Evolutionary conservation across 1,140 invertebrate species (phyloP).

Genomic region (Pinna nobilis): DNA sequence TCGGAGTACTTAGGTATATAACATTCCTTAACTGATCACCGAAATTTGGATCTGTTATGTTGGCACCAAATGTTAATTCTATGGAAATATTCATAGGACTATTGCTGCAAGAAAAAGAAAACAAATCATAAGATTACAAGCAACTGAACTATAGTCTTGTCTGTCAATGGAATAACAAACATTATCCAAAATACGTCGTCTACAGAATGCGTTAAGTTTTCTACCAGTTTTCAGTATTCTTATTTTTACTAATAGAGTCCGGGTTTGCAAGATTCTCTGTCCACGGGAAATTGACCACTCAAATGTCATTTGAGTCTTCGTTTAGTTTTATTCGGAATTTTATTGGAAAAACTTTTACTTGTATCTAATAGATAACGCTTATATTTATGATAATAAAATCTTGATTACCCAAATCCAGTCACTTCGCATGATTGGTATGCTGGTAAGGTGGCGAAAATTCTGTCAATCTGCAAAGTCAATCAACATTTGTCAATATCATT

Average conservation of each 20-base stretch:
- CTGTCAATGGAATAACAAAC: not conserved
- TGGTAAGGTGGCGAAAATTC: too few relatives aligned
- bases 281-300: not conserved
- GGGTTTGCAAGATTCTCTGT: not conserved
- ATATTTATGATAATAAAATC: too few relatives aligned
- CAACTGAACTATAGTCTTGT: not conserved
- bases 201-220: not conserved
- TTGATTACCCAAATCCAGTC: too few relatives aligned
- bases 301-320: too few relatives aligned
- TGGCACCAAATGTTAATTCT: not conserved
- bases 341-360: too few relatives aligned
- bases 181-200: not conserved
- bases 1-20: constrained; percentile 2
- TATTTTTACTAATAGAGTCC: not conserved
- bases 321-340: too few relatives aligned
- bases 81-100: constrained; percentile 4
- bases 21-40: not conserved
- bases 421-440: too few relatives aligned
- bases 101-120: not conserved
- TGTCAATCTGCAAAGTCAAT: too few relatives aligned
- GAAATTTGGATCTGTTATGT: not conserved
- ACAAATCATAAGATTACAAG: not conserved
- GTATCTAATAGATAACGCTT: too few relatives aligned
- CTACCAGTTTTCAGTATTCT: not conserved
- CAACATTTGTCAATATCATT: too few relatives aligned